Evolutionary conservation across 2,113 vertebrate species (phyloP), one percentile per base, ranked within the genome.

Genomic region (Synchiropus splendidus): DNA sequence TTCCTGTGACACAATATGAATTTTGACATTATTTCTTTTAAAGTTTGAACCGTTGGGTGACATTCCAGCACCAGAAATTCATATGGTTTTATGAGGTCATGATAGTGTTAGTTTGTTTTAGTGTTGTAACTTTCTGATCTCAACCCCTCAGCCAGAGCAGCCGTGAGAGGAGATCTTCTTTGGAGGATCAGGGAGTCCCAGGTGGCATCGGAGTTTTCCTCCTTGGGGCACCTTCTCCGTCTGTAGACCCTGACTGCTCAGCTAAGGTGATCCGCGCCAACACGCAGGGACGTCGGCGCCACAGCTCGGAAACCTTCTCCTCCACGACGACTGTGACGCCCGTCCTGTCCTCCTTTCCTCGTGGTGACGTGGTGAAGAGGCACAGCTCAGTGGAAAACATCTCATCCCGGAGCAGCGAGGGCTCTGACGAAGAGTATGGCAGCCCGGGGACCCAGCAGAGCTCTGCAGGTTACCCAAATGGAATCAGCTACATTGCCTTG

Each of bases 361-460:
- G 87, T 12, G 87, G 87, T 14, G 83, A 91, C 38, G 77, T 78
- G 35, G 86, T 64, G 84, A 90, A 73, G 88, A 86, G 89, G 71
- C 96, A 92, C 0, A 94, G 92, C 78, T 99, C 95, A 0, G 93
- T 98, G 79, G 94, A 99, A 78, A 97, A 97, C 4, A 89, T 99
- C 45, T 89, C 90, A 15, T 87, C 90, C 64, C 85, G 89, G 75
- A 92, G 92, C 85, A 87, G 80, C 42, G 92, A 92, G 45, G 88
- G 87, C 16, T 76, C 82, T 0, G 88, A 89, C 13, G 84, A 85
- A 42, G 82, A 85, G 64, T 85, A 76, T 41, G 70, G 73, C 58
- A 87, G 87, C 61, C 92, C 91, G 0, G 88, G 91, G 85, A 89
- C 84, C 73, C 78, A 87, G 17, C 89, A 91, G 75, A 86, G 84